These are phyloP conservation scores for Micronycteris hirsuta DNA, from an alignment of 2,113 vertebrate species.

Conservation along the genomic window DNA sequence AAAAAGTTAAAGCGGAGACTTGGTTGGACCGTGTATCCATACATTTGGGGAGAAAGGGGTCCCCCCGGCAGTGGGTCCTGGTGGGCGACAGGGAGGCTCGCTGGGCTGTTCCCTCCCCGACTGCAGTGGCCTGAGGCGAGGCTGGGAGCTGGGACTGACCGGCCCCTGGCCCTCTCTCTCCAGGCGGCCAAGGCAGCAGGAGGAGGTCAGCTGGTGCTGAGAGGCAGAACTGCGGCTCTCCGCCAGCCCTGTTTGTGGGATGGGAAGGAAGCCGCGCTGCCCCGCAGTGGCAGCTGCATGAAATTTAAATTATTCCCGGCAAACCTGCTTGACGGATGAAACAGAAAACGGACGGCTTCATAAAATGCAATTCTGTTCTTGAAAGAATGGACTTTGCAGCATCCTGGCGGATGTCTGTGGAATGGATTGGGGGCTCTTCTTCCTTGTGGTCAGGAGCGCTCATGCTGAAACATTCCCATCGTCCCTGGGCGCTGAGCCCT, in stretches of 20 bases:
- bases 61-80: not conserved
- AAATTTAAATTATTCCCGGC: constrained; percentile 71
- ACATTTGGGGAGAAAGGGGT: too few relatives aligned
- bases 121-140: not conserved
- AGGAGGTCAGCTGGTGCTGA: rapidly evolving
- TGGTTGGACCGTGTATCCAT: not conserved
- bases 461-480: constrained; percentile 33
- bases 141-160: not conserved
- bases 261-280: not conserved
- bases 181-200: not conserved
- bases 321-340: constrained; percentile 64
- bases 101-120: not conserved
- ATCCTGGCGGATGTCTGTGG: not conserved
- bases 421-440: not conserved
- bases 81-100: not conserved
- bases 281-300: constrained; percentile 47
- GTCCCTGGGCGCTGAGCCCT: constrained; percentile 2
- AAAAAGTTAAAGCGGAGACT: not conserved
- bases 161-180: not conserved
- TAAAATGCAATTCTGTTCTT: constrained; percentile 62
- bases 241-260: not conserved
- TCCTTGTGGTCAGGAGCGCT: constrained; percentile 35
- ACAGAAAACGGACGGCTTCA: constrained; percentile 57
- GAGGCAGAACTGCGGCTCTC: not conserved
- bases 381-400: constrained; percentile 46